Base-by-base conservation (phyloP, 2,888 invertebrate species). In the Lymantria monacha region DNA sequence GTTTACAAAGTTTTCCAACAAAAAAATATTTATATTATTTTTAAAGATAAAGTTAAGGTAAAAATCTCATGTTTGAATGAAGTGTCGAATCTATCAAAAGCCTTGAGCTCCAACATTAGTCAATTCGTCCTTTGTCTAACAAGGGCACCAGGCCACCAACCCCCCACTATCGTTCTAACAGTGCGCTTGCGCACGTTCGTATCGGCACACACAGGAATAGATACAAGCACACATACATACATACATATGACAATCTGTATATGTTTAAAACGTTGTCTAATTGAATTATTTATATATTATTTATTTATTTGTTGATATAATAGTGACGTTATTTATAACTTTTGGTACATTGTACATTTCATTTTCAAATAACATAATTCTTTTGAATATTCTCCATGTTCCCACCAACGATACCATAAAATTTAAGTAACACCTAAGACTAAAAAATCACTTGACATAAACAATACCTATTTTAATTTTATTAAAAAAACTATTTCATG, bases 131-230 rank as follows among this genome's bases (percentile, higher is more conserved):
- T 90, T 87, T 80, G 82, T 82, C 87, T 87, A 88, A 86, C 88
- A 90, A 89, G 90, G 89, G 87, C 89, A 76, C 44, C 61, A 75
- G 90, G 87, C 74, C 89, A 82, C 74, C 85, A 84, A 89, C 89
- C 89, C 22, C 79, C 73, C 69, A 75, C 82, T 81, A 83, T 81
- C 84, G 79, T 69, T 81, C 87, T 86, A 87, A 85, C 77, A 80
- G 14, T 38, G 49, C 81, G 74, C 77, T 49, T 55, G 70, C 76
- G 72, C 74, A 68, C 49, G 46, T 15, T 13, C 33, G 46, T 46
- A 51, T 44, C 51, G 46, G 44, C 46, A 42, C 22, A n/a, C 46
- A 44, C 53, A 53, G 49, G 49, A 49, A 49, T 38, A 54, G 46
- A 48, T 50, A 50, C 12, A 42, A 12, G 31, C 40, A 37, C 33